Conservation (phyloP, 2,888 invertebrate genomes). For the Cataglyphis rosenhaueri region DNA sequence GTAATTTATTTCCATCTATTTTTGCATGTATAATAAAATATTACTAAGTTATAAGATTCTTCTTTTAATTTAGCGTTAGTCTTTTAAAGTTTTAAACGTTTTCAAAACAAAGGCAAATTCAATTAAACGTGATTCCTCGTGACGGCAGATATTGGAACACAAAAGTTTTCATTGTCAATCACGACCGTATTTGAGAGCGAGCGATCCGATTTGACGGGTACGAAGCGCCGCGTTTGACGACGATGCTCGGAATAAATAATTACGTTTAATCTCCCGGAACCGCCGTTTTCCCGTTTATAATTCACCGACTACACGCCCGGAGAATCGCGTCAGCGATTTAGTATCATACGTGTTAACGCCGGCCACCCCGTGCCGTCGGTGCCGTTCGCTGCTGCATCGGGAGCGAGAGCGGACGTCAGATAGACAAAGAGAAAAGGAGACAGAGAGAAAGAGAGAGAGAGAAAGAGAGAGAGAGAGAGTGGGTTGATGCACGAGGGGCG, state of each 20-base stretch:
- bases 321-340: slow-evolving; percentile 56
- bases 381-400: slow-evolving; percentile 26
- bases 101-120: not conserved
- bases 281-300: slow-evolving; percentile 43
- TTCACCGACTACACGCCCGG: slow-evolving; percentile 40
- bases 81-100: not conserved
- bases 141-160: not conserved
- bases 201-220: slow-evolving; percentile 15
- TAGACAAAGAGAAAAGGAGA: not conserved
- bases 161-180: slow-evolving; percentile 18
- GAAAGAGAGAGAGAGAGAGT: not conserved
- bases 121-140: not conserved
- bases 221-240: not conserved
- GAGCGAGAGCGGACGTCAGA: not conserved
- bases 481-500: slow-evolving; percentile 54
- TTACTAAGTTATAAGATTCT: not conserved
- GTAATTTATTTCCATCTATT: not conserved
- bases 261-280: slow-evolving; percentile 47
- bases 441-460: not conserved
- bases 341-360: slow-evolving; percentile 52
- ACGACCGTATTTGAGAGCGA: not conserved
- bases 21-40: not conserved
- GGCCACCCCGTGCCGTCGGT: not conserved
- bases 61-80: not conserved
- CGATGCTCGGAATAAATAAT: slow-evolving; percentile 40